phyloP scores from a whole-genome alignment of 1,140 invertebrate genomes.

The Sinonovacula constricta region DNA sequence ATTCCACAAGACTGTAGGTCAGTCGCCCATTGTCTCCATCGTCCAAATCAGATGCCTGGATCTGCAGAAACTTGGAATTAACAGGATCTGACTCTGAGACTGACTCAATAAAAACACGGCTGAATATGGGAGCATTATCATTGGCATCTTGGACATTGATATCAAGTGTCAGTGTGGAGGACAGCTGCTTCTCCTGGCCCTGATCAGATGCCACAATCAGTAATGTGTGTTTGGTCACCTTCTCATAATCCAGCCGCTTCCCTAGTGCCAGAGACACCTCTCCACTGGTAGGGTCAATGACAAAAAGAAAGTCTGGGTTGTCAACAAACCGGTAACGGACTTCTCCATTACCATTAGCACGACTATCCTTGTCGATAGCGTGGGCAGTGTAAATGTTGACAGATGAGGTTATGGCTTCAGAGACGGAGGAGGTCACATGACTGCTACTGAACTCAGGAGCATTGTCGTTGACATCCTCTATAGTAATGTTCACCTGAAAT shows the following conservation, averaged over 20 bases:
- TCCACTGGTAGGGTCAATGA: slow-evolving; percentile 82
- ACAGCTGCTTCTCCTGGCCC: slow-evolving; percentile 85
- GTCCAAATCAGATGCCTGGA: slow-evolving; percentile 93
- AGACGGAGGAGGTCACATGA: slow-evolving; percentile 68
- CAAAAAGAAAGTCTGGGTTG: slow-evolving; percentile 82
- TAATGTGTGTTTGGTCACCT: slow-evolving; percentile 87
- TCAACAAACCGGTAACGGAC: slow-evolving; percentile 87
- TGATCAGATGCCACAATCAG: slow-evolving; percentile 90
- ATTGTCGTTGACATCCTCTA: too few relatives aligned
- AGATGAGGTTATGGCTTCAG: slow-evolving; percentile 74
- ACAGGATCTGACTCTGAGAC: slow-evolving; percentile 75
- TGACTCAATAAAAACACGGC: slow-evolving; percentile 54
- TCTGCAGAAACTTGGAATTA: slow-evolving; percentile 88
- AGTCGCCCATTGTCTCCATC: slow-evolving; percentile 92
- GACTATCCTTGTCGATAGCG: slow-evolving; percentile 90
- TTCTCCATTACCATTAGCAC: slow-evolving; percentile 83
- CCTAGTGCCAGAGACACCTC: slow-evolving; percentile 55
- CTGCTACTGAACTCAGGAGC: slow-evolving; percentile 70
- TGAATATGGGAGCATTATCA: slow-evolving; percentile 70
- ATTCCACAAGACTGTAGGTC: slow-evolving; percentile 79
- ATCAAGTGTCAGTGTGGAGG: slow-evolving; percentile 89
- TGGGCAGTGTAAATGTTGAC: slow-evolving; percentile 90
- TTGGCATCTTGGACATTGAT: slow-evolving; percentile 89
- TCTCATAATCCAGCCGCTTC: slow-evolving; percentile 89
- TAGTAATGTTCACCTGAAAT: slow-evolving; percentile 91